Evolutionary conservation across 64 coral and sea anemone genomes (phyloP).

Genomic region (Cladopsammia gracilis): DNA sequence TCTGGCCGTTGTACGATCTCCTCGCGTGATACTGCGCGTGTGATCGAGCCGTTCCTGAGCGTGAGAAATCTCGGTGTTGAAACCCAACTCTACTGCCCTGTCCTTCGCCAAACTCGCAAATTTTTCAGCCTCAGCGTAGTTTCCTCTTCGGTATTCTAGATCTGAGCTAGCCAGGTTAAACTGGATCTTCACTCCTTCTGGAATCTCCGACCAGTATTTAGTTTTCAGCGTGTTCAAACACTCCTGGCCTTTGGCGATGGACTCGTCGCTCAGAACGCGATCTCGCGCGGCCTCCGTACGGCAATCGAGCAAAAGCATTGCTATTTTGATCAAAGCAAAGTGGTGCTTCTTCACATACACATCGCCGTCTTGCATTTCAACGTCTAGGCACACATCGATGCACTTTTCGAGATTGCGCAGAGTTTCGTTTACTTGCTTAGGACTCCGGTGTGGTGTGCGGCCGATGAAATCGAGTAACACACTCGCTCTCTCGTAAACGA

Average conservation of each 20-base stretch:
- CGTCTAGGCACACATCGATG: not conserved
- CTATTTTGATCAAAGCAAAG: slow-evolving; percentile 52
- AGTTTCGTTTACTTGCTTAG: not conserved
- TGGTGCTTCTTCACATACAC: slow-evolving; percentile 47
- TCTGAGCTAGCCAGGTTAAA: slow-evolving; percentile 30
- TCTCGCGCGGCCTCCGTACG: slow-evolving; percentile 28
- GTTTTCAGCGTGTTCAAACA: slow-evolving; percentile 10
- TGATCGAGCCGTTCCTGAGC: slow-evolving; percentile 28
- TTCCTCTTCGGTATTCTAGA: slow-evolving; percentile 10
- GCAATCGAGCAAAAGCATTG: slow-evolving; percentile 46
- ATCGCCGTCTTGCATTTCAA: not conserved
- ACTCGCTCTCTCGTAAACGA: slow-evolving; percentile 61
- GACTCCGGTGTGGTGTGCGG: not conserved
- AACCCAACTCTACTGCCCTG: not conserved
- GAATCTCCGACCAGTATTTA: not conserved
- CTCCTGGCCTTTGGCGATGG: slow-evolving; percentile 19
- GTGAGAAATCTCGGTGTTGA: slow-evolving; percentile 49
- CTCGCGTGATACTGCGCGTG: not conserved
- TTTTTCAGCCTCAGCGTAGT: not conserved
- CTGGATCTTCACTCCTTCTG: slow-evolving; percentile 20
- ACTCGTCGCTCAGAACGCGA: slow-evolving; percentile 7
- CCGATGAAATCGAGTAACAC: slow-evolving; percentile 52
- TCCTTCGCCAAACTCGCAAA: not conserved
- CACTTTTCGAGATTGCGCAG: not conserved
- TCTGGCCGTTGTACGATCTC: not conserved